phyloP scores from a whole-genome alignment of 2,797 vertebrate genomes.

The Masticophis lateralis region DNA sequence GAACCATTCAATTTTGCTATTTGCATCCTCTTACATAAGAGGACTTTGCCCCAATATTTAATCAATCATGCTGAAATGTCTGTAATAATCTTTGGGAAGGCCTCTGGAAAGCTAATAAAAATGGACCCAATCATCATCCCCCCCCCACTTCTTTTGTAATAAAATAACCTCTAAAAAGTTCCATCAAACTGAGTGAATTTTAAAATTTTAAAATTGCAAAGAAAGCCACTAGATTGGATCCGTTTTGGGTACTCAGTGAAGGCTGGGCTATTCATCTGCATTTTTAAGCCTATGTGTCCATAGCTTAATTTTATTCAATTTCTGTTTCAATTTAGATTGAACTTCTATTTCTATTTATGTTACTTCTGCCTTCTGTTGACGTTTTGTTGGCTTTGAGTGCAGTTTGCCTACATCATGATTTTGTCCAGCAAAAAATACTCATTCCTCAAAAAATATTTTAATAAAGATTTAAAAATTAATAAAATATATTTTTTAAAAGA shows the following conservation, averaged over 20 bases:
- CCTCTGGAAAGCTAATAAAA: constrained; percentile 59
- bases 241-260: neutral
- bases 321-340: neutral
- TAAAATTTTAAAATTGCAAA: constrained; percentile 44
- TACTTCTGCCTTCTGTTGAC: neutral
- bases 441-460: neutral
- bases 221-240: constrained; percentile 26
- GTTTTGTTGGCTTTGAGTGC: neutral
- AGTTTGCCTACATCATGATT: neutral
- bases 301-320: neutral
- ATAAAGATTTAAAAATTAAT: neutral
- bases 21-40: constrained; percentile 72
- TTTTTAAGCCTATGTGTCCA: neutral
- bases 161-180: constrained; percentile 47
- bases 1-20: constrained; percentile 67
- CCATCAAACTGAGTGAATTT: constrained; percentile 52
- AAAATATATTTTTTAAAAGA: neutral
- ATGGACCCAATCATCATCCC: constrained; percentile 11
- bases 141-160: constrained; percentile 9
- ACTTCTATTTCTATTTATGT: neutral
- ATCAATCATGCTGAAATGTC: constrained; percentile 74
- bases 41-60: constrained; percentile 74
- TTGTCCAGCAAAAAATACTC: neutral
- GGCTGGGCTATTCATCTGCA: neutral
- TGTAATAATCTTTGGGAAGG: constrained; percentile 64